phyloP scores from a whole-genome alignment of 2,888 invertebrate species.

The Dryadula phaetusa region DNA sequence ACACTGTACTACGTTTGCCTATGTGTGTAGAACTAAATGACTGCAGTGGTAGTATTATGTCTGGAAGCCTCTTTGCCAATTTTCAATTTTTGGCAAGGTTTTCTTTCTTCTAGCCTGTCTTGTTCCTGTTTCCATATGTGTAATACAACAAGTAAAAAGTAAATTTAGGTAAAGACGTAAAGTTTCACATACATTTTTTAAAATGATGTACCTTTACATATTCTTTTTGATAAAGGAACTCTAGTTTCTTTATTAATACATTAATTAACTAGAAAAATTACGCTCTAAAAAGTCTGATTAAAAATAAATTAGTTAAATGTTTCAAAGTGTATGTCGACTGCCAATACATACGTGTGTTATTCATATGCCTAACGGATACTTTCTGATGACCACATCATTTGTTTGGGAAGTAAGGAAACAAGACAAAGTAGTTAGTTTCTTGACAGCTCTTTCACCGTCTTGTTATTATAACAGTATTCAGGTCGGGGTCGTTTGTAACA shows the following conservation, averaged over 20 bases:
- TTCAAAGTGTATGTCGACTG: slow-evolving; percentile 27
- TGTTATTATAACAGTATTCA: slow-evolving; percentile 30
- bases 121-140: neutral
- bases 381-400: slow-evolving; percentile 41
- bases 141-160: neutral
- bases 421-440: slow-evolving; percentile 34
- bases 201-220: no score
- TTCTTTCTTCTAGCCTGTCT: neutral
- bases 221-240: no score
- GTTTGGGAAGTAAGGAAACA: slow-evolving; percentile 41
- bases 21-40: slow-evolving; percentile 5
- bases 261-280: no score
- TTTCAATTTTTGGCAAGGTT: slow-evolving; percentile 9
- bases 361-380: slow-evolving; percentile 43
- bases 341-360: slow-evolving; percentile 39
- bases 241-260: no score
- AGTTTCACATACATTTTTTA: no score
- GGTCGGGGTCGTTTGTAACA: slow-evolving; percentile 24
- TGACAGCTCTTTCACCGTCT: slow-evolving; percentile 31
- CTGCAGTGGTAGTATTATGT: slow-evolving; percentile 23
- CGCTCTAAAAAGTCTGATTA: neutral
- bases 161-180: no score
- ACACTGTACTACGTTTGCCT: slow-evolving; percentile 18
- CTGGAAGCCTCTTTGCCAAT: slow-evolving; percentile 11
- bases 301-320: slow-evolving; percentile 28